Evolutionary conservation across 2,888 invertebrate genomes (phyloP), one percentile per base, ranked within the genome.

Genomic region (Notocelia uddmanniana): DNA sequence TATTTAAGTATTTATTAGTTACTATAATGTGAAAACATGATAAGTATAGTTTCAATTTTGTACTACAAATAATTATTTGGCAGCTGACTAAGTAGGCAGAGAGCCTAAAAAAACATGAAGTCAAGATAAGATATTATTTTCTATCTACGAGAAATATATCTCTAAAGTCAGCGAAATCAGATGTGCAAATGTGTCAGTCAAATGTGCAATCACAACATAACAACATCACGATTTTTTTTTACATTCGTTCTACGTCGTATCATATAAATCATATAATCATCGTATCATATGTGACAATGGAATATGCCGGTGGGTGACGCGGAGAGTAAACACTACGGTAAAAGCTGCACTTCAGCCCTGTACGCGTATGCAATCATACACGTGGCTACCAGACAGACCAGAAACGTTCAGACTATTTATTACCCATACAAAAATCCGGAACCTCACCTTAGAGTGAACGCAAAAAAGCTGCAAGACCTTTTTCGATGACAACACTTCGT

Each of bases 381-480:
- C 72, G 72, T 72, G 72, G 72, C 72, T 11, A 68, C 58, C 60
- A 69, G 52, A 23, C 66, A 63, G 34, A 13, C 41, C 57, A 69
- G 62, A 69, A 26, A 52, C 64, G 55, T 68, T 60, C 26, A 50
- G 23, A 37, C 34, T 55, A 72, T 55, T 50, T 34, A 68, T 57
- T 60, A 63, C 23, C 60, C 55, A 62, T 21, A 48, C 77, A 81
- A 80, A 82, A 81, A 81, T 77, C 78, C 78, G 81, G 85, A 83
- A 82, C 75, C 84, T 85, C 81, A 92, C 92, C 93, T 92, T 84
- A 88, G 81, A 88, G 79, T 87, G 86, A 84, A 79, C 87, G 89
- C 83, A 77, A 80, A 83, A 79, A 82, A 85, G 84, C 80, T 68
- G 87, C 75, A 77, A 83, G 89, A 90, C 82, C 82, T 79, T 87